Percentiles rank a stretch among this genome's conserved stretches.
These are phyloP conservation scores for Parnassius apollo DNA, from an alignment of 2,888 invertebrate species.

Conservation along the genomic window DNA sequence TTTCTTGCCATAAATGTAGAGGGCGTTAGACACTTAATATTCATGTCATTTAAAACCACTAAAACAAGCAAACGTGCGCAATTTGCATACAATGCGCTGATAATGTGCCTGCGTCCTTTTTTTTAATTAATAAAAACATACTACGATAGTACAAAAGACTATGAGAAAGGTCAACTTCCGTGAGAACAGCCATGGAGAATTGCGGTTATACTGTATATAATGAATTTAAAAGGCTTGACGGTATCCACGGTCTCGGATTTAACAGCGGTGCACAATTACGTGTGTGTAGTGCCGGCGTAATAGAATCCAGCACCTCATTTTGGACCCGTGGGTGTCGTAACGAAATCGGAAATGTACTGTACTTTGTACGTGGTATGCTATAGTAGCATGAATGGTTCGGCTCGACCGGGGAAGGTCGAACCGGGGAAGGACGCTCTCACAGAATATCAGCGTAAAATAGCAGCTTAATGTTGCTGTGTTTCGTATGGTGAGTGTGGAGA, in stretches of 20 bases:
- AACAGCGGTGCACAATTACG: no score
- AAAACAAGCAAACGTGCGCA: constrained; percentile 21
- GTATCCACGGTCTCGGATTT: background rate
- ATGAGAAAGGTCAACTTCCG: constrained; percentile 67
- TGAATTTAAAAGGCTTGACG: constrained; percentile 6
- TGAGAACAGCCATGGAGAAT: constrained; percentile 45
- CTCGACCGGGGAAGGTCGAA: no score
- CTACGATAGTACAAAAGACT: constrained; percentile 36
- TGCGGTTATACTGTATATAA: constrained; percentile 8
- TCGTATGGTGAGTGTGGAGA: no score
- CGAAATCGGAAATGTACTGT: no score
- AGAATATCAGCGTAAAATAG: no score
- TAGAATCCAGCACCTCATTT: no score
- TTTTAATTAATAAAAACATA: constrained; percentile 19
- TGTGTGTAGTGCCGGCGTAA: no score
- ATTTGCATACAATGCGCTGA: constrained; percentile 26
- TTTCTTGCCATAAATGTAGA: background rate
- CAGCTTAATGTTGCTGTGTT: no score
- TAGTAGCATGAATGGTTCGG: no score
- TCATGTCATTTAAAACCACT: constrained; percentile 27
- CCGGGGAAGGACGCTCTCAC: no score
- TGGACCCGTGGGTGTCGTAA: no score
- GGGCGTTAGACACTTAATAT: constrained; percentile 18
- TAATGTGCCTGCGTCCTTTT: constrained; percentile 14
- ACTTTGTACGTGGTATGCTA: no score